Base-by-base conservation (phyloP, 92 coral and sea anemone species). In the Pocillopora grandis region DNA sequence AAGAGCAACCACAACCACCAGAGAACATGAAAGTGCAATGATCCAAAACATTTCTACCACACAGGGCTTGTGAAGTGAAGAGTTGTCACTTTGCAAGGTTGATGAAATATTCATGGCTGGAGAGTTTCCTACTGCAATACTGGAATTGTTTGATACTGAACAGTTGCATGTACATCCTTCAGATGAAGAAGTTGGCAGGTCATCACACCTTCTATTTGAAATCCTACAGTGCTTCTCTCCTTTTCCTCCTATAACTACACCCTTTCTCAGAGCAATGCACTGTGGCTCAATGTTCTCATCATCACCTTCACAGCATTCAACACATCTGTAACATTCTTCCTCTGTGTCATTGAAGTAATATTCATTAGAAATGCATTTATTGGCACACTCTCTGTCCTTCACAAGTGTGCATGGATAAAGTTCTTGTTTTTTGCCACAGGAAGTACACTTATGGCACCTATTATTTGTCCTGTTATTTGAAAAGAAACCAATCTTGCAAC, bases 211-310 rank as follows among this genome's bases (percentile, higher is more conserved):
- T 13, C 72, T 57, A 70, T 19, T 3, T 18, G 75, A 16, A 7
- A 69, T 42, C 61, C 62, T 72, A 3, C 85, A 81, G 12, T 81
- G 85, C 36, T 60, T 37, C 52, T 49, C 85, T 19, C 85, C 85
- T 15, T 59, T 21, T 58, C 49, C 68, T 81, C 85, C 78, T 13
- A 81, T 71, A 36, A 36, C 60, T 58, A 69, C 57, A 10, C 85
- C 78, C 11, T 37, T 12, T 2, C 10, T 5, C 52, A 19, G 18
- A 7, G 36, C 8, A 19, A 81, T 1, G 20, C 85, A 81, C 48
- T 81, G 77, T n/a, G 20, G 68, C 4, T 59, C 77, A 70, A 81
- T 59, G 65, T 81, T n/a, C 3, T n/a, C 37, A 17, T 19, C 0
- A 35, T 20, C 48, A 5, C 67, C 12, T 58, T 60, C 62, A 37